Percentiles rank a stretch among this genome's conserved stretches.
phyloP scores from a whole-genome alignment of 2,797 vertebrate species.

The Ctenosaura bakeri region DNA sequence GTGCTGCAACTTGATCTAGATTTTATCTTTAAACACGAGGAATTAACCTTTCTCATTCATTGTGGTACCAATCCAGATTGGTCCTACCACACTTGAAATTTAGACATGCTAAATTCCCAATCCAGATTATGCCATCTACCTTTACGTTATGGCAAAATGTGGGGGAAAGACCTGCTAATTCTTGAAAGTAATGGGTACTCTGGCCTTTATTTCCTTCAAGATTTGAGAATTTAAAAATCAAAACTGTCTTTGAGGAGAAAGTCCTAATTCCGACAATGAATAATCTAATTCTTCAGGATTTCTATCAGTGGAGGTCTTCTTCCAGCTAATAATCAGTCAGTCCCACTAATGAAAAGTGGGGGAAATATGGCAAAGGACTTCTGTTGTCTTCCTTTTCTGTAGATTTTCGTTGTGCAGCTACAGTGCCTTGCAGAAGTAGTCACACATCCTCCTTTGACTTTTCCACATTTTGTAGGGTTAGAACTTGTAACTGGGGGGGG shows the following conservation, averaged over 20 bases:
- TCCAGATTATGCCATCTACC: background rate
- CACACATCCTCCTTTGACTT: background rate
- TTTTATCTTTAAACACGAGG: background rate
- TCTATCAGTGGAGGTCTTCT: background rate
- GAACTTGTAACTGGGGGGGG: no score
- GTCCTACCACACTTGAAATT: no score
- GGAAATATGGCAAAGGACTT: background rate
- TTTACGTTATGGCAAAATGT: background rate
- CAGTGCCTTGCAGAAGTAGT: background rate
- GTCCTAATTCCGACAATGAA: background rate
- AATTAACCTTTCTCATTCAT: background rate
- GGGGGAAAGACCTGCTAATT: background rate
- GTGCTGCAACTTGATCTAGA: background rate
- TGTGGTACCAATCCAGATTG: background rate
- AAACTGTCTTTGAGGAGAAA: background rate
- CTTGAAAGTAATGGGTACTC: background rate
- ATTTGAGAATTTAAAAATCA: background rate
- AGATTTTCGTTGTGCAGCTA: background rate
- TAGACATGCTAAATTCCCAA: background rate
- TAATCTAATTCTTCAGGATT: background rate
- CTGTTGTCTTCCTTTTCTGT: background rate
- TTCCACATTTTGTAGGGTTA: no score
- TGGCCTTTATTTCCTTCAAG: background rate
- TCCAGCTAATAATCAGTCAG: background rate
- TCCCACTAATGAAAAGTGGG: background rate